Conservation (phyloP, 2,797 vertebrate genomes). For the Sciurus carolinensis region DNA sequence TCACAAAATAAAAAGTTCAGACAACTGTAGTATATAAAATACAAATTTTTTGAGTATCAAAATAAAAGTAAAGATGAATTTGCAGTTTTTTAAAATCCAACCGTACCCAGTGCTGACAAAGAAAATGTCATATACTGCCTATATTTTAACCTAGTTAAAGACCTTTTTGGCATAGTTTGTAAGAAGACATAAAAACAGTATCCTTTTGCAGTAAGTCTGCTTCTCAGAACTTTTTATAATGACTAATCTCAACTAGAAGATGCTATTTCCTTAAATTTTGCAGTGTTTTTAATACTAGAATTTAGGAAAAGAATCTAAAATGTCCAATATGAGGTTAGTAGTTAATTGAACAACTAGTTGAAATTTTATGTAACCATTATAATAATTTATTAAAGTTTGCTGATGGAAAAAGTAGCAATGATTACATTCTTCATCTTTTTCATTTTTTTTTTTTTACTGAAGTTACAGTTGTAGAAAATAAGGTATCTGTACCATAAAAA, state of each 20-base stretch:
- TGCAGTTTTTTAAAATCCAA: neutral
- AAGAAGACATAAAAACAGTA: neutral
- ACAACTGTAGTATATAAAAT: neutral
- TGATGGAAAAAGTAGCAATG: neutral
- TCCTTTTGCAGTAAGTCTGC: neutral
- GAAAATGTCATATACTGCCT: neutral
- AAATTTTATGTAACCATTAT: neutral
- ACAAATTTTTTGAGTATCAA: neutral
- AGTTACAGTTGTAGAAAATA: slow-evolving; percentile 37
- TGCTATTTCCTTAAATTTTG: neutral
- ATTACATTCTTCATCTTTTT: neutral
- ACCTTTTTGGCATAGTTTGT: neutral
- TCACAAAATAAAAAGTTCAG: neutral
- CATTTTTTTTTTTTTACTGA: slow-evolving; percentile 43
- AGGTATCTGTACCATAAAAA: neutral
- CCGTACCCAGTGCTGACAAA: neutral
- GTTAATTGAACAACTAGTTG: neutral
- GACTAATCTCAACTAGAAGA: neutral
- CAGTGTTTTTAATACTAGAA: slow-evolving; percentile 23
- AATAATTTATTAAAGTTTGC: neutral
- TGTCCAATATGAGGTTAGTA: neutral
- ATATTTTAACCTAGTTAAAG: neutral
- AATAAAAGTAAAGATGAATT: slow-evolving; percentile 64
- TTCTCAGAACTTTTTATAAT: neutral
- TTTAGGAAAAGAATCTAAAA: neutral